Evolutionary conservation across 2,113 vertebrate genomes (phyloP).

Genomic region (Paramormyrops kingsleyae): DNA sequence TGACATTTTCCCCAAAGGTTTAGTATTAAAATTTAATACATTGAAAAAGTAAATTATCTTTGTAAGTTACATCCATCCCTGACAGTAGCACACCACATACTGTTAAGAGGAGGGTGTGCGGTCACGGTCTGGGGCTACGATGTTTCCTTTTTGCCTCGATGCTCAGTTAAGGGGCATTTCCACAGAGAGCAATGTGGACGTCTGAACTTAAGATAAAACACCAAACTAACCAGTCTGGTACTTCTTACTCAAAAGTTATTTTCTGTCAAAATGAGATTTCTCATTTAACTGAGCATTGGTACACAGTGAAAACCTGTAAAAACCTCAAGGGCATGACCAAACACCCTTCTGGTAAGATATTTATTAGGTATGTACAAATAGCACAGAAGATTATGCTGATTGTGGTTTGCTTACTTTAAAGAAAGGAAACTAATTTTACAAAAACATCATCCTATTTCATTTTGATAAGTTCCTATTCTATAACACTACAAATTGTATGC

Average conservation of each 20-base stretch:
- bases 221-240: background rate
- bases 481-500: constrained; percentile 4
- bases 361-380: constrained; percentile 21
- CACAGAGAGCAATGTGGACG: background rate
- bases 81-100: background rate
- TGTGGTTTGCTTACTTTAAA: background rate
- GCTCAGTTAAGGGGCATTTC: background rate
- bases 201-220: background rate
- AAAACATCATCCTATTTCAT: constrained; percentile 7
- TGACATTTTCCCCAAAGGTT: constrained; percentile 25
- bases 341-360: constrained; percentile 11
- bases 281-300: background rate
- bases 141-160: background rate
- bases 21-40: constrained; percentile 18
- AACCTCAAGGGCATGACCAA: background rate
- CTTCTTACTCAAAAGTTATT: background rate
- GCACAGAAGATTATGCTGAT: background rate
- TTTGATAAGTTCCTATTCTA: constrained; percentile 26
- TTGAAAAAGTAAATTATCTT: constrained; percentile 23
- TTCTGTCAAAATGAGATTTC: background rate
- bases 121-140: background rate
- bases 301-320: background rate
- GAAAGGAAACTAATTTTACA: background rate
- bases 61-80: constrained; percentile 19
- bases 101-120: background rate